Evolutionary conservation across 2,113 vertebrate genomes (phyloP), one percentile per base, ranked within the genome.

Genomic region (Balaeniceps rex): DNA sequence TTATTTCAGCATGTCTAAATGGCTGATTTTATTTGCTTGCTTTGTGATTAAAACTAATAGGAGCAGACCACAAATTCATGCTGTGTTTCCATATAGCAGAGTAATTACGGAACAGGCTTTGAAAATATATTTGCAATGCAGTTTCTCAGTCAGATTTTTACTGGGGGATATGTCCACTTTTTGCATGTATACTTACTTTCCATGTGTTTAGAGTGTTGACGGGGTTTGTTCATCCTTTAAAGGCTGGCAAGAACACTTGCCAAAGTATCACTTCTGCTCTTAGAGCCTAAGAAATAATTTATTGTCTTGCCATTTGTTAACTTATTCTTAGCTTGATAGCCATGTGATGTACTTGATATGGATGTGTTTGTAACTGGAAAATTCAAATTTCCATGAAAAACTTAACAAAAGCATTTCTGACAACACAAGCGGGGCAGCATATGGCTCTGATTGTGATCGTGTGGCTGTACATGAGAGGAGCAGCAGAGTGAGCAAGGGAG

Each of bases 11-110:
- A 14, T 80, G 70, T 83, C 70, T 71, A 34, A 87, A 83, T 40
- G 34, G 70, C 63, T 95, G 78, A 57, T 88, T 91, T 94, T 90
- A 89, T 91, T 96, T 95, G 58, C 63, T 76, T 94, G 82, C 54
- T 93, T 93, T 94, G 58, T 90, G 84, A 94, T 89, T 91, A 82
- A 95, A 91, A 71, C 55, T 84, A 87, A 86, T 65, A 42, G 72
- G 38, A 68, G 28, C 70, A 94, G 85, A 83, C 70, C 90, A 93
- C 70, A 94, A 63, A 77, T 69, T 91, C 87, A 86, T 69, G 70
- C 66, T 87, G 74, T 76, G 87, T 83, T 95, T 91, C 70, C 51
- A 71, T 85, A 79, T 40, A 94, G 81, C 21, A 69, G 31, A 72
- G 34, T 64, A 96, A 97, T 64, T 91, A 78, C 81, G 71, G 31